Conservation (phyloP, 1,140 invertebrate genomes). For the Lepidurus apus region DNA sequence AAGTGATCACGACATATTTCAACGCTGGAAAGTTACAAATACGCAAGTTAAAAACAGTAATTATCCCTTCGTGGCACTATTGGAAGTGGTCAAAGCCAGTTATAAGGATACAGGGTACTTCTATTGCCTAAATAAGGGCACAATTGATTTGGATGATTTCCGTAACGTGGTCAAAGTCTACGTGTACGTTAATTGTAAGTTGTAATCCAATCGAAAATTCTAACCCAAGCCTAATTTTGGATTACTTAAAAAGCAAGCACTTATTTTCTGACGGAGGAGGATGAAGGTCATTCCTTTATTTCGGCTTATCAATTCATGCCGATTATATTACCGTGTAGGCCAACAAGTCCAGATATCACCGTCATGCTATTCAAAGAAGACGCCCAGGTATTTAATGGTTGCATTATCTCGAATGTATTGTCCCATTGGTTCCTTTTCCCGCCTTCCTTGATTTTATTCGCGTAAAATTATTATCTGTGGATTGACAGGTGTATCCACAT, state of each 20-base stretch:
- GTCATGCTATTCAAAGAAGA: not conserved
- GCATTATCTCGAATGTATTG: too few species aligned
- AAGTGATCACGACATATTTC: too few species aligned
- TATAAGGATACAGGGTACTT: not conserved
- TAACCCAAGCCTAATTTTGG: too few species aligned
- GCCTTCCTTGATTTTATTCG: too few species aligned
- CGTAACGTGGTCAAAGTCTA: not conserved
- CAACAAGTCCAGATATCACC: constrained; percentile 23
- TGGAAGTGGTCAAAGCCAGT: not conserved
- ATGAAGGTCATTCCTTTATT: not conserved
- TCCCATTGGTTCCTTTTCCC: too few species aligned
- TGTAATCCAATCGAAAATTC: too few species aligned
- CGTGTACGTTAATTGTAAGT: not conserved
- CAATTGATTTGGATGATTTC: not conserved
- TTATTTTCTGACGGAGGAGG: not conserved
- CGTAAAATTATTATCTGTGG: too few species aligned
- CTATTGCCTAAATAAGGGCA: not conserved
- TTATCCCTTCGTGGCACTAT: not conserved
- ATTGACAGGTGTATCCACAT: too few species aligned
- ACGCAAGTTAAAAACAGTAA: too few species aligned
- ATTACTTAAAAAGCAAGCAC: not conserved
- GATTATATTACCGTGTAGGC: constrained; percentile 19
- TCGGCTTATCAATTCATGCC: not conserved
- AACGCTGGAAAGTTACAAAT: too few species aligned
- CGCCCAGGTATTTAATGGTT: too few species aligned